These are phyloP conservation scores for Fistularia commersonii DNA, from an alignment of 2,797 vertebrate species.

Conservation along the genomic window DNA sequence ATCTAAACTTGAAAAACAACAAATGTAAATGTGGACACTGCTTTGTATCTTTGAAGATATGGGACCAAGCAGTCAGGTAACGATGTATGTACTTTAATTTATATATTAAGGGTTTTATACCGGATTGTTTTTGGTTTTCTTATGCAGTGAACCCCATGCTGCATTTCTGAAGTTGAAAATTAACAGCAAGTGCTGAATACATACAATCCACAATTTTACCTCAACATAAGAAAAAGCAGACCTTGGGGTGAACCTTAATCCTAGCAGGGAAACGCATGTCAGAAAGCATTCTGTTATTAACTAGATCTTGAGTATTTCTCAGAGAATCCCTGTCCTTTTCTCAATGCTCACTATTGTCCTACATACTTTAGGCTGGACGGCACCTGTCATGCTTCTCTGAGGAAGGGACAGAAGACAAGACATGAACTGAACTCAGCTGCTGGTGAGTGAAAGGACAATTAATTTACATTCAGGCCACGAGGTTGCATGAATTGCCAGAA, in stretches of 20 bases:
- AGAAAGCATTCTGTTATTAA: slow-evolving; percentile 18
- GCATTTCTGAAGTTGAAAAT: too few relatives aligned
- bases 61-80: too few relatives aligned
- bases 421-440: slow-evolving; percentile 29
- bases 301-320: slow-evolving; percentile 9
- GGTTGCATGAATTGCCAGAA: slow-evolving; percentile 31
- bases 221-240: slow-evolving; percentile 13
- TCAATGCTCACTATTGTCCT: slow-evolving; percentile 31
- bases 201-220: slow-evolving; percentile 37
- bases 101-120: too few relatives aligned
- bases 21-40: too few relatives aligned
- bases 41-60: too few relatives aligned
- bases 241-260: too few relatives aligned
- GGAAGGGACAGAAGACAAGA: slow-evolving; percentile 24
- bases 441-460: slow-evolving; percentile 42
- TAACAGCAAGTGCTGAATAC: too few relatives aligned
- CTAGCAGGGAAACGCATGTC: slow-evolving; percentile 3
- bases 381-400: slow-evolving; percentile 22
- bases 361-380: slow-evolving; percentile 31
- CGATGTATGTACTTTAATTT: too few relatives aligned
- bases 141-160: too few relatives aligned
- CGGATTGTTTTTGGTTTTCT: too few relatives aligned
- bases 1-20: too few relatives aligned
- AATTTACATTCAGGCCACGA: slow-evolving; percentile 52
- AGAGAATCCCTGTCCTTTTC: slow-evolving; percentile 20